These are phyloP conservation scores for Nothoprocta pentlandii DNA, from an alignment of 2,113 vertebrate species.

Conservation along the genomic window DNA sequence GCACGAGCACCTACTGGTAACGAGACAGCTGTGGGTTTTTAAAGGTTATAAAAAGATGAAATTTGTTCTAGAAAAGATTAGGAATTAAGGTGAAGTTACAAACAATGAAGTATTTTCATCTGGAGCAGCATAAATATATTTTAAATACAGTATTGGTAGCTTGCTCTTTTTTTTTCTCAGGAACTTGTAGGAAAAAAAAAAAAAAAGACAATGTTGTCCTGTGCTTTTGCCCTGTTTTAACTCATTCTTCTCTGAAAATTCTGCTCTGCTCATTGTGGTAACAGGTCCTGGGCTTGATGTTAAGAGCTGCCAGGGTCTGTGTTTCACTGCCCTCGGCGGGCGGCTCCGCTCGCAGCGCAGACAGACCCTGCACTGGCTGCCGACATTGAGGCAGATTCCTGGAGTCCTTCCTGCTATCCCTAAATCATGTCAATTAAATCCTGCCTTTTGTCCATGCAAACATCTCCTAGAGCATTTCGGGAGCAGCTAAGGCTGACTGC, in stretches of 20 bases:
- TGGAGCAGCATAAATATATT: background rate
- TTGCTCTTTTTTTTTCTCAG: background rate
- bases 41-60: background rate
- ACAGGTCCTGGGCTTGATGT: slow-evolving; percentile 58
- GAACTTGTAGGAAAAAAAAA: slow-evolving; percentile 25
- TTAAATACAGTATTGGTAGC: background rate
- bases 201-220: slow-evolving; percentile 9
- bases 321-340: slow-evolving; percentile 12
- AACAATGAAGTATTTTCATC: background rate
- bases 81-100: background rate
- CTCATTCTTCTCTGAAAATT: slow-evolving; percentile 64
- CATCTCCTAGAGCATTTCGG: slow-evolving; percentile 64
- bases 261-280: slow-evolving; percentile 51
- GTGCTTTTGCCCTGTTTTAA: slow-evolving; percentile 60
- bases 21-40: background rate
- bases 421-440: slow-evolving; percentile 24
- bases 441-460: slow-evolving; percentile 59
- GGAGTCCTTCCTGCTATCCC: slow-evolving; percentile 38
- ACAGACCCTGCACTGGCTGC: slow-evolving; percentile 52
- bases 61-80: background rate
- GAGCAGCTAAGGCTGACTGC: slow-evolving; percentile 30
- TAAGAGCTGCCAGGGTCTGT: slow-evolving; percentile 54
- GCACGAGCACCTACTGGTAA: background rate
- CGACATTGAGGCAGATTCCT: slow-evolving; percentile 54
- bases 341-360: slow-evolving; percentile 48